These are phyloP conservation scores for Drosophila tsacasi DNA, from an alignment of 1,140 invertebrate species.

Conservation along the genomic window DNA sequence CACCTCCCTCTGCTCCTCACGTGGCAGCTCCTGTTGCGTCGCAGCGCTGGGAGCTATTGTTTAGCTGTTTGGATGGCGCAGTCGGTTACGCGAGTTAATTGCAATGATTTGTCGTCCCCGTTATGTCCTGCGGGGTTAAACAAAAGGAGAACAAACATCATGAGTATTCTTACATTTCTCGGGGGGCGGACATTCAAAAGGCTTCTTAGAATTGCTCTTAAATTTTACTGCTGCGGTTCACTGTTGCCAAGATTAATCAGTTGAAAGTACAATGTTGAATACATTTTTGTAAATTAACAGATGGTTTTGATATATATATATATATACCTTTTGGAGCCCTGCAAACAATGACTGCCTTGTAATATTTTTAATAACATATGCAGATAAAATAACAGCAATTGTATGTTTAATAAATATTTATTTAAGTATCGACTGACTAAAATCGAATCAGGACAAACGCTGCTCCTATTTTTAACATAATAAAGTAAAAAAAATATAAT, in stretches of 20 bases:
- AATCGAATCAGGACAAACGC: no score
- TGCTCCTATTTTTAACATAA: no score
- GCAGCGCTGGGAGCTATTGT: conserved; percentile 37
- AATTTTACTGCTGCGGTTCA: background rate
- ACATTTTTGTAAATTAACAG: background rate
- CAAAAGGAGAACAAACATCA: conserved; percentile 21
- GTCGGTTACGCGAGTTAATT: conserved; percentile 71
- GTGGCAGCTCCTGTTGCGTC: conserved; percentile 30
- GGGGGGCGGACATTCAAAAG: conserved; percentile 7
- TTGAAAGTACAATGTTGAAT: background rate
- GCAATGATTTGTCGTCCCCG: conserved; percentile 71
- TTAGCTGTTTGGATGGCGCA: conserved; percentile 35
- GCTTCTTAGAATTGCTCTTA: conserved; percentile 2
- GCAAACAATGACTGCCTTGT: no score
- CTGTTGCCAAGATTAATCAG: background rate
- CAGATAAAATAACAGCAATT: background rate
- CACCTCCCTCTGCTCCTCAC: conserved; percentile 28
- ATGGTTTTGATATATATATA: background rate
- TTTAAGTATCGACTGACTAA: background rate
- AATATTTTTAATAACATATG: background rate
- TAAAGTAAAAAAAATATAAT: background rate
- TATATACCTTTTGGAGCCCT: background rate
- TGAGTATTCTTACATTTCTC: conserved; percentile 22
- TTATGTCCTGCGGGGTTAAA: conserved; percentile 52
- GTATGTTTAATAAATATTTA: background rate